A percentile compares a stretch with the other conserved stretches of the same genome.
Conservation (phyloP, 2,113 vertebrate species). For the Salvelinus namaycush region DNA sequence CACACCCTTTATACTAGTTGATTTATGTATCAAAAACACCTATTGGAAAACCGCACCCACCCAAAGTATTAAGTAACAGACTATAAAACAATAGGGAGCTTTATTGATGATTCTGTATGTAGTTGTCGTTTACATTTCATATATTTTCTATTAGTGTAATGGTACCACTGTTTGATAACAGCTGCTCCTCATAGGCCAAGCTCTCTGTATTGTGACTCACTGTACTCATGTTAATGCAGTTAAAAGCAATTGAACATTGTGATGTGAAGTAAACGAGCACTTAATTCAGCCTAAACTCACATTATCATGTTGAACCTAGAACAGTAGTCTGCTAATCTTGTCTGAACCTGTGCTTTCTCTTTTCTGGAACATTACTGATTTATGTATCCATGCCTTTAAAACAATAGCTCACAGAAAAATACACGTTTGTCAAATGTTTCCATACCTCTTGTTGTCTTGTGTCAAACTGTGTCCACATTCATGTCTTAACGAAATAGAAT, state of each 20-base stretch:
- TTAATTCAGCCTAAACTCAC: constrained; percentile 30
- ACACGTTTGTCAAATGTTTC: neutral
- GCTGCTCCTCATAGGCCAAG: constrained; percentile 48
- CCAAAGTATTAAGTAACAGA: constrained; percentile 49
- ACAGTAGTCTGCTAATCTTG: constrained; percentile 18
- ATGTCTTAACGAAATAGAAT: constrained; percentile 10
- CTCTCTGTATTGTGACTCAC: constrained; percentile 56
- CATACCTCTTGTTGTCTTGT: neutral
- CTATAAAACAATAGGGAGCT: constrained; percentile 42
- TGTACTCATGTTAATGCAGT: constrained; percentile 56
- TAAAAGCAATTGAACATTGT: constrained; percentile 36
- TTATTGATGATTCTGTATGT: constrained; percentile 57
- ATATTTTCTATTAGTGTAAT: constrained; percentile 61
- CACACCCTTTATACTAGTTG: constrained; percentile 65
- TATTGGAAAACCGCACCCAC: constrained; percentile 62
- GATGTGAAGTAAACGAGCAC: constrained; percentile 26
- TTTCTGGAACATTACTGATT: constrained; percentile 7
- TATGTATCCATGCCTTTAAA: constrained; percentile 14
- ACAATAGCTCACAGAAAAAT: neutral
- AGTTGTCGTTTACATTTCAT: constrained; percentile 34
- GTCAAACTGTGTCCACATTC: neutral
- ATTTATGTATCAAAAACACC: constrained; percentile 66
- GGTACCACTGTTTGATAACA: constrained; percentile 66
- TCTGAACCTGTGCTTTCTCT: constrained; percentile 22
- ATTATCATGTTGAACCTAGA: constrained; percentile 19